Base-by-base conservation (phyloP, 2,113 vertebrate genomes). In the Dicaeum eximium region DNA sequence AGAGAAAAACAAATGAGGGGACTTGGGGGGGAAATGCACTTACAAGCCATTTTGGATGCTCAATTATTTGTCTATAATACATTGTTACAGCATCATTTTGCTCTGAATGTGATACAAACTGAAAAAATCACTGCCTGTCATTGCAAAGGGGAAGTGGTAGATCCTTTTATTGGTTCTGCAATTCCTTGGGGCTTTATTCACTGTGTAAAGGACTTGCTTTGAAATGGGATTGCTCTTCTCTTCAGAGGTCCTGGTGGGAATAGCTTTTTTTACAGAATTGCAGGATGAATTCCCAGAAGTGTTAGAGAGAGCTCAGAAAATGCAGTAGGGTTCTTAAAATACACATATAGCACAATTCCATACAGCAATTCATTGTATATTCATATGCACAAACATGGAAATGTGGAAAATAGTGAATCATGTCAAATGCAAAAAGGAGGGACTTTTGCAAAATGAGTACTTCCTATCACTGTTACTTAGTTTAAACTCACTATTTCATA, bases 101-200 rank as follows among this genome's bases (percentile, higher is more conserved):
- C 20, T 45, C 80, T 87, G 88, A 22, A 93, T 90, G 47, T 66
- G 57, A 86, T 56, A 94, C 21, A 35, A 94, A 86, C 82, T 65
- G 91, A 93, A 92, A 96, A 82, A 53, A 84, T 35, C 61, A 70
- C n/a, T 47, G 64, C 54, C 85, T 65, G 79, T 31, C 37, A 92
- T 10, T 86, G 69, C 81, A 95, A 86, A 95, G 35, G 31, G 61
- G 66, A 97, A 61, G 24, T 12, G 80, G 47, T 38, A 91, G 67
- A 64, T 95, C 20, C 56, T 84, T 95, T 92, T 72, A 91, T 75
- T 50, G 57, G 54, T 56, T 95, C 95, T 70, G 72, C 48, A 80
- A 12, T 93, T 97, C 89, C 89, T 93, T 64, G 61, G 69, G 47
- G 47, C 71, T 96, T 93, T 93, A 94, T 87, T 95, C 79, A 86